A percentile compares a stretch with the other conserved stretches of the same genome.
These are phyloP conservation scores for Stenolophus ochropezus DNA, from an alignment of 2,888 invertebrate genomes.

Conservation along the genomic window DNA sequence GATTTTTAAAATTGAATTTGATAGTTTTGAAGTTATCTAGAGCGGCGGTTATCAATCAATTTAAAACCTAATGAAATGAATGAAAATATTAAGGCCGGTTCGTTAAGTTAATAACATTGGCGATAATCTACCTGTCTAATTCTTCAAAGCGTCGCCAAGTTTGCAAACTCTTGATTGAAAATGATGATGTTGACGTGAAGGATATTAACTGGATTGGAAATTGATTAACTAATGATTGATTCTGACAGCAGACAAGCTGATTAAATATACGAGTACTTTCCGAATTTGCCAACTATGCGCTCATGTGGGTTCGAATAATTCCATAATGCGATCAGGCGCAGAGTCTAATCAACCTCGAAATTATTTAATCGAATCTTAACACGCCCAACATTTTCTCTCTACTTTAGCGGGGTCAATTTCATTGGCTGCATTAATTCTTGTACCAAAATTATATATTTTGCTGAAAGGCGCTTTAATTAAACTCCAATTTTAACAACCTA, in stretches of 20 bases:
- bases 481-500: too few species aligned
- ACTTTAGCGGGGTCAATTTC: too few species aligned
- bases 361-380: neutral
- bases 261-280: conserved; percentile 52
- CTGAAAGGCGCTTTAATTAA: too few species aligned
- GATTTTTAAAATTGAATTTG: neutral
- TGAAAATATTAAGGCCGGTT: conserved; percentile 45
- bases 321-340: neutral
- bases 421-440: too few species aligned
- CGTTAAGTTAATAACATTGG: conserved; percentile 37
- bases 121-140: conserved; percentile 51
- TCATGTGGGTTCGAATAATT: conserved; percentile 1
- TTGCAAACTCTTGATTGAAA: conserved; percentile 54
- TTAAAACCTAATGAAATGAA: conserved; percentile 38
- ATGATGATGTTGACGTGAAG: conserved; percentile 52
- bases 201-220: conserved; percentile 54
- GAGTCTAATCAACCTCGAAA: neutral
- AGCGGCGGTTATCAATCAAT: conserved; percentile 41
- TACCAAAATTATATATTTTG: too few species aligned
- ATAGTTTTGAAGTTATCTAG: neutral
- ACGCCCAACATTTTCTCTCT: too few species aligned
- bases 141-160: conserved; percentile 46
- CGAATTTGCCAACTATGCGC: conserved; percentile 48
- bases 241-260: conserved; percentile 47
- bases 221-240: conserved; percentile 59